Percentiles rank a stretch among this genome's conserved stretches.
Evolutionary conservation across 1,140 invertebrate genomes (phyloP).

Genomic region (Whitmania pigra): DNA sequence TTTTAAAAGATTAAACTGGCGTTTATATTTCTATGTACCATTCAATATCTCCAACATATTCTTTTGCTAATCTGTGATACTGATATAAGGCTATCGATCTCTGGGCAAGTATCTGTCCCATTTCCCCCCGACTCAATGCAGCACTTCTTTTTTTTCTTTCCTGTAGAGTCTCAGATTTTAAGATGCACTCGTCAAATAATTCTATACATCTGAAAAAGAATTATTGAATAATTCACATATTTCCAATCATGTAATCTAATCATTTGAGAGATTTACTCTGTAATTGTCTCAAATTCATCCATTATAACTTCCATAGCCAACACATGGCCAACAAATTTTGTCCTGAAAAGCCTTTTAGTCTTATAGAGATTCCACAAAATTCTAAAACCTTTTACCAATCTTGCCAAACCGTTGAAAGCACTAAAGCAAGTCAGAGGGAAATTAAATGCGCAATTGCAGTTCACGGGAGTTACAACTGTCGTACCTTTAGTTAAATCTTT

Average conservation of each 20-base stretch:
- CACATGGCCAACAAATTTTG: too few species aligned
- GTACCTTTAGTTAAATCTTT: slow-evolving; percentile 8
- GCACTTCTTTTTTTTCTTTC: slow-evolving; percentile 16
- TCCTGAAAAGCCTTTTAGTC: not conserved
- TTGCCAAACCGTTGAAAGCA: not conserved
- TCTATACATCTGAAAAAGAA: not conserved
- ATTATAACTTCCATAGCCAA: too few species aligned
- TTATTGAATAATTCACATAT: not conserved
- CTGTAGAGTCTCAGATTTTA: not conserved
- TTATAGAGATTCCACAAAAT: not conserved
- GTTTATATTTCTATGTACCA: not conserved
- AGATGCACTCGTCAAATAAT: not conserved
- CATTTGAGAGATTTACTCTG: not conserved
- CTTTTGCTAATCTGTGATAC: not conserved
- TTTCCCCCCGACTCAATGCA: slow-evolving; percentile 12
- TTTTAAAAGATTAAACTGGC: not conserved
- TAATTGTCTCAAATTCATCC: not conserved
- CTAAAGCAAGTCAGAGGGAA: not conserved
- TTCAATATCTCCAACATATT: slow-evolving; percentile 8
- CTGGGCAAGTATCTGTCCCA: not conserved
- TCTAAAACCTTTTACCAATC: not conserved
- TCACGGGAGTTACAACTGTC: not conserved
- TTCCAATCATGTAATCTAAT: too few species aligned
- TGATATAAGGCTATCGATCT: slow-evolving; percentile 4
- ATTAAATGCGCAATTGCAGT: slow-evolving; percentile 2